Evolutionary conservation across 1,140 invertebrate genomes (phyloP).

Genomic region (Meteorus sp.): DNA sequence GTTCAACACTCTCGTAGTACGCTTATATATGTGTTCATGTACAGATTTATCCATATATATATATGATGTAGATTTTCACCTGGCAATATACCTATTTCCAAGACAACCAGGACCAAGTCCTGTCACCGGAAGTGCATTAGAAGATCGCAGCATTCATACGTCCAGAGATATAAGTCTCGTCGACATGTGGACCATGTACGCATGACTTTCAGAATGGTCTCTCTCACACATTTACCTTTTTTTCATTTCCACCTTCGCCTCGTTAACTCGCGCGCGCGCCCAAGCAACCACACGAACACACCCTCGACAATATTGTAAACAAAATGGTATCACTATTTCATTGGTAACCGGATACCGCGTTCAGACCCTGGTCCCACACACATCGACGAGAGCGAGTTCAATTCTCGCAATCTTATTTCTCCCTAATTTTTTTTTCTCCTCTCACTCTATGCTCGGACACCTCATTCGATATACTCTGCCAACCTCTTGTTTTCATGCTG

Average conservation of each 20-base stretch:
- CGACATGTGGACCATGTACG: conserved; percentile 40
- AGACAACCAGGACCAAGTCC: not conserved
- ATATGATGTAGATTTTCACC: not conserved
- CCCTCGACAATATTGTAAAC: conserved; percentile 56
- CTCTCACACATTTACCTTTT: conserved; percentile 8
- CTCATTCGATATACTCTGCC: conserved; percentile 14
- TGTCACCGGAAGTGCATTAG: conserved; percentile 14
- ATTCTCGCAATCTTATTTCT: conserved; percentile 9
- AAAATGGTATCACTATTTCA: conserved; percentile 60
- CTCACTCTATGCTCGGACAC: too few relatives aligned
- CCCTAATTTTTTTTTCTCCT: not conserved
- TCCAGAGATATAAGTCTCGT: conserved; percentile 43
- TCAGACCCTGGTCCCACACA: conserved; percentile 49
- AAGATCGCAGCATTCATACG: not conserved
- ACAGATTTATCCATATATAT: too few relatives aligned
- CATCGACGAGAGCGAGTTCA: conserved; percentile 36
- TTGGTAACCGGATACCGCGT: conserved; percentile 57
- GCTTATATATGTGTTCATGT: not conserved
- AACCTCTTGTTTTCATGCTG: conserved; percentile 3
- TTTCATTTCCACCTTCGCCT: conserved; percentile 19
- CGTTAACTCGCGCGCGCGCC: conserved; percentile 18
- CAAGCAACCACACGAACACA: conserved; percentile 31
- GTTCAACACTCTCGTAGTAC: not conserved
- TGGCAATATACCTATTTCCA: not conserved
- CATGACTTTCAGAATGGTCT: conserved; percentile 34